Percentiles rank a stretch among this genome's conserved stretches.
phyloP scores from a whole-genome alignment of 2,113 vertebrate genomes.

The Nothoprocta pentlandii region DNA sequence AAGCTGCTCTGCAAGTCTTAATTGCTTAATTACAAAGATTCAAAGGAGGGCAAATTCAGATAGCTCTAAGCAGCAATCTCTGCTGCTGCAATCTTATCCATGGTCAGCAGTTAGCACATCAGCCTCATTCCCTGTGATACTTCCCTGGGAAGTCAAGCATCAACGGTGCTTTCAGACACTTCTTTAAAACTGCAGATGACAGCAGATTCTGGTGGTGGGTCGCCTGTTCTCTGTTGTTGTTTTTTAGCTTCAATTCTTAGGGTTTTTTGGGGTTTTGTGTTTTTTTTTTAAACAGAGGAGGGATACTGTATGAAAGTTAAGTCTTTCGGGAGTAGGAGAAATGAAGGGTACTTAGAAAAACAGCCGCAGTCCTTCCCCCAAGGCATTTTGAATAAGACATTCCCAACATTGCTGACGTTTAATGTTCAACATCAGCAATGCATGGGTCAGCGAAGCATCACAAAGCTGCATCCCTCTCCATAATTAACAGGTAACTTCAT shows the following conservation, averaged over 20 bases:
- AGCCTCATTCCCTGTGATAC: not conserved
- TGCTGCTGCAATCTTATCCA: not conserved
- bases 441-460: not conserved
- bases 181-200: not conserved
- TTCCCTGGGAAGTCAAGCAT: not conserved
- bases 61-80: not conserved
- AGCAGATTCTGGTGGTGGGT: not conserved
- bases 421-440: not conserved
- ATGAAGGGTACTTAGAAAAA: constrained; percentile 64
- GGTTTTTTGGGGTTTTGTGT: not conserved
- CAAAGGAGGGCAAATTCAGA: not conserved
- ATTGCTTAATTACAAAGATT: constrained; percentile 18
- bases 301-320: not conserved
- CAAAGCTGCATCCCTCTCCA: not conserved
- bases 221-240: too few species aligned
- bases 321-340: constrained; percentile 28
- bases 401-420: not conserved
- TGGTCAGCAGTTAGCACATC: constrained; percentile 27
- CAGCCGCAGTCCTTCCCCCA: constrained; percentile 6
- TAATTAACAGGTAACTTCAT: constrained; percentile 40
- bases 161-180: not conserved
- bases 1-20: not conserved
- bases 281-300: not conserved
- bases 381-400: not conserved
- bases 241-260: too few species aligned